Evolutionary conservation across 2,113 vertebrate species (phyloP), one percentile per base, ranked within the genome.

Genomic region (Neolamprologus tretocephalus): DNA sequence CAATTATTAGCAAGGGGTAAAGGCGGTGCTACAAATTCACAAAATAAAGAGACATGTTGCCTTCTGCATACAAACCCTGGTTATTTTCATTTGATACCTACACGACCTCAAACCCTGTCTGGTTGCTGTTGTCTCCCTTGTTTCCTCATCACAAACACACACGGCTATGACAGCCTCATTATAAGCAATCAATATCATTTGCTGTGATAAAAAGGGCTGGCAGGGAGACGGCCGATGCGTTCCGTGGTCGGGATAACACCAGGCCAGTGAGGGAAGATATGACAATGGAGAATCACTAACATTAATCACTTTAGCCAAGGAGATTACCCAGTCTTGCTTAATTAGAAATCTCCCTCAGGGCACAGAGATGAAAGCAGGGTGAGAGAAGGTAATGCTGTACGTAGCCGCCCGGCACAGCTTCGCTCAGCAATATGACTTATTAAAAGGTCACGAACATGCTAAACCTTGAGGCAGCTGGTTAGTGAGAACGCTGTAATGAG

Each of bases 101-200:
- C 33, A 84, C 3, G 10, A 84, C 85, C 73, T 75, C 16, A 89
- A 80, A 90, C 19, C n/a, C 28, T 66, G 26, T 2, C 26, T 68
- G 28, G 21, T 82, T 78, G 35, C 54, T 12, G 35, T 82, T 5
- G 19, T 73, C 68, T 86, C 84, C 73, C 31, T 82, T 47, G 19
- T 83, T 89, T 71, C 75, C 75, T 83, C 83, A 86, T 93, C 75
- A 89, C 87, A 85, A 91, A 91, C 84, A 89, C 89, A 54, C 81
- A 89, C 11, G 35, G 61, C 73, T 79, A 81, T 63, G 93, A 86
- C 87, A 93, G 79, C 71, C 81, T 93, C 84, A 91, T 94, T 91
- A 90, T 63, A 82, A 81, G 58, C 84, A 90, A 93, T 93, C 92
- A 84, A 94, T 93, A 88, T 80, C 4, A 87, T 91, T 89, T 55